Conservation (phyloP, 2,888 invertebrate species). For the Cheilosia variabilis region DNA sequence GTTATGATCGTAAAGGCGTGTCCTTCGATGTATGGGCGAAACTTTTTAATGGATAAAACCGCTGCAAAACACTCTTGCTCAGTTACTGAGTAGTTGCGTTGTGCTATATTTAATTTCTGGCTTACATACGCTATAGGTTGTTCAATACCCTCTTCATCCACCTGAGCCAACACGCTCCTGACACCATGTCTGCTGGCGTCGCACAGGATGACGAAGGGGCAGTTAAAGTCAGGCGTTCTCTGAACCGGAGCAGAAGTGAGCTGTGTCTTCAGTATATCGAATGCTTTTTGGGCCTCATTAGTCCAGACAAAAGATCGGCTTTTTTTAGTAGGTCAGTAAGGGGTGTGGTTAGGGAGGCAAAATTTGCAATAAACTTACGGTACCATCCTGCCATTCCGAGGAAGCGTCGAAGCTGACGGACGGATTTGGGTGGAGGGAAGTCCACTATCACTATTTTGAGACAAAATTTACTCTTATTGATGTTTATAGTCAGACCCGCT, state of each 20-base stretch:
- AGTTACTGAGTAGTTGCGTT: background rate
- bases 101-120: background rate
- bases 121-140: constrained; percentile 17
- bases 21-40: constrained; percentile 60
- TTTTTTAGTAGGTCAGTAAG: background rate
- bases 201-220: constrained; percentile 9
- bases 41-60: constrained; percentile 41
- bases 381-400: too few species aligned
- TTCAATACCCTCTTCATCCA: constrained; percentile 2
- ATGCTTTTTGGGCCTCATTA: background rate
- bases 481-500: background rate
- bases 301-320: background rate
- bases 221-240: constrained; percentile 36
- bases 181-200: background rate
- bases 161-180: background rate
- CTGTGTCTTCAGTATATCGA: background rate
- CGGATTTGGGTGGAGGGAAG: constrained; percentile 27
- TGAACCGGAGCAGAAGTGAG: background rate
- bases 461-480: background rate
- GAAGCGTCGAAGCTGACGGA: constrained; percentile 33
- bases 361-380: too few species aligned
- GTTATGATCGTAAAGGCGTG: constrained; percentile 63
- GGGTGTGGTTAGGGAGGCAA: constrained; percentile 19
- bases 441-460: background rate
- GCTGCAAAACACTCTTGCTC: background rate